Conservation (phyloP, 2,797 vertebrate species). For the Leptatherina wallacei region DNA sequence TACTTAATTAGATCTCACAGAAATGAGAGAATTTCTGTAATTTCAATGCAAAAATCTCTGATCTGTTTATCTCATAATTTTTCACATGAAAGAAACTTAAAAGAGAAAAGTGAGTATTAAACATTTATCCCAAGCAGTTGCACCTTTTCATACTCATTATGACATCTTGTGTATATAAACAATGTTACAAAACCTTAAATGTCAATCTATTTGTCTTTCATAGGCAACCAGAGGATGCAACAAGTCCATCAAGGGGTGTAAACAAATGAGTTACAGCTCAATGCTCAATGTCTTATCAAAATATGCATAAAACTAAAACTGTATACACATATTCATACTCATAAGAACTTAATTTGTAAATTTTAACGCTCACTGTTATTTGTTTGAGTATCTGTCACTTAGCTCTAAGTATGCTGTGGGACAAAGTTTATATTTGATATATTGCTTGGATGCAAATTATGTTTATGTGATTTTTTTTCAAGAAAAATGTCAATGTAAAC, state of each 20-base stretch:
- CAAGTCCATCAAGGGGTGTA: conserved; percentile 33
- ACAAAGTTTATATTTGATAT: conserved; percentile 1
- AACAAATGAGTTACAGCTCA: conserved; percentile 30
- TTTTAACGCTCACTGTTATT: not conserved
- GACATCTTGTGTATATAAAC: not conserved
- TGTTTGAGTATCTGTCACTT: not conserved
- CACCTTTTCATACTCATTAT: conserved; percentile 23
- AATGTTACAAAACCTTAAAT: not conserved
- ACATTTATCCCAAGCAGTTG: conserved; percentile 2
- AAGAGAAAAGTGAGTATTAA: conserved; percentile 68
- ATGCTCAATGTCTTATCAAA: conserved; percentile 1
- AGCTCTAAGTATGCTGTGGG: not conserved
- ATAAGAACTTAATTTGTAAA: not conserved
- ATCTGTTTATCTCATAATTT: conserved; percentile 28
- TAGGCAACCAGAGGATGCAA: conserved; percentile 53
- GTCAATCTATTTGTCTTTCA: conserved; percentile 21
- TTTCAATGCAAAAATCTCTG: conserved; percentile 22
- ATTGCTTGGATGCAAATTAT: not conserved
- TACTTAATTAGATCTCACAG: not conserved
- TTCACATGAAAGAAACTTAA: conserved; percentile 69
- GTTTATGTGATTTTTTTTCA: not conserved
- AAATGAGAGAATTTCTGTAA: conserved; percentile 3
- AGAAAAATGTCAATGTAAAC: not conserved
- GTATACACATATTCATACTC: not conserved
- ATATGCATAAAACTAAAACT: not conserved